Evolutionary conservation across 2,888 invertebrate species (phyloP).

Genomic region (Lasioglossum oenotherae): DNA sequence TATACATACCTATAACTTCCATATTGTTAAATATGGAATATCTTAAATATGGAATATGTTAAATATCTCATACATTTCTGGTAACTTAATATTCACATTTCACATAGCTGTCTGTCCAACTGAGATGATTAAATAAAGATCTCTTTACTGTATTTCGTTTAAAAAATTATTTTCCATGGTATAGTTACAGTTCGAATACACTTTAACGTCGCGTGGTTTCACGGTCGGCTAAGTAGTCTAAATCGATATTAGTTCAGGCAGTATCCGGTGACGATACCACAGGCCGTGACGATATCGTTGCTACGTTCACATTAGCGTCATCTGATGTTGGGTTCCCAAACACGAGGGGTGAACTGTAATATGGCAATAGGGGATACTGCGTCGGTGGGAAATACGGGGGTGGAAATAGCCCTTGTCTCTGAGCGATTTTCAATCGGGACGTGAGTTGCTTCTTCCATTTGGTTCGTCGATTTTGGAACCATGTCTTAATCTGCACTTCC

Average conservation of each 20-base stretch:
- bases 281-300: slow-evolving; percentile 70
- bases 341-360: slow-evolving; percentile 87
- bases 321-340: slow-evolving; percentile 86
- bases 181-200: slow-evolving; percentile 43
- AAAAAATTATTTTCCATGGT: slow-evolving; percentile 19
- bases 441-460: slow-evolving; percentile 99
- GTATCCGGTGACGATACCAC: slow-evolving; percentile 67
- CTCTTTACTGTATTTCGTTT: background rate
- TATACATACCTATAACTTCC: slow-evolving; percentile 52
- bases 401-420: slow-evolving; percentile 92
- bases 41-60: background rate
- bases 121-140: slow-evolving; percentile 20
- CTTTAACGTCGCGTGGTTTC: slow-evolving; percentile 24
- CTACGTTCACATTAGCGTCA: slow-evolving; percentile 74
- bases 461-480: slow-evolving; percentile 98
- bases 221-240: slow-evolving; percentile 59
- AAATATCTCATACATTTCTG: slow-evolving; percentile 19
- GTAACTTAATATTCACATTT: slow-evolving; percentile 40
- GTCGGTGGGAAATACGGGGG: slow-evolving; percentile 89
- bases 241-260: slow-evolving; percentile 55
- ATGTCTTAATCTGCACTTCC: slow-evolving; percentile 98
- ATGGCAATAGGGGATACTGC: slow-evolving; percentile 88
- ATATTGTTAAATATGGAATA: background rate
- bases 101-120: slow-evolving; percentile 18
- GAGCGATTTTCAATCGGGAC: slow-evolving; percentile 94